These are phyloP conservation scores for Machimus atricapillus DNA, from an alignment of 2,888 invertebrate species.

Conservation along the genomic window DNA sequence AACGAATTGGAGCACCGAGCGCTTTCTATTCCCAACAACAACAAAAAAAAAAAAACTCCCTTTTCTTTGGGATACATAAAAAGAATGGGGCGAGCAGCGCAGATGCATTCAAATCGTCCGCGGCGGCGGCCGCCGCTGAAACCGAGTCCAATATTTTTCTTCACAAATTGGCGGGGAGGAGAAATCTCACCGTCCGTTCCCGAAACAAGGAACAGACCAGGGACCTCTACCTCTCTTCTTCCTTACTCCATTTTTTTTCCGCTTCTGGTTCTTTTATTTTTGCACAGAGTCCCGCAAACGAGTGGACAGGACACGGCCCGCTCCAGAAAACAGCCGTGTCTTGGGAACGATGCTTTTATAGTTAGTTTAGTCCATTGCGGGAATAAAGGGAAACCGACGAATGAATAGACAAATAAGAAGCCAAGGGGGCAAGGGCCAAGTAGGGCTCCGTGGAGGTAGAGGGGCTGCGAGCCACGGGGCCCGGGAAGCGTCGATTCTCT, in stretches of 20 bases:
- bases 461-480: not conserved
- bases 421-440: not conserved
- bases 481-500: not conserved
- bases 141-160: not conserved
- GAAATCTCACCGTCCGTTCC: not conserved
- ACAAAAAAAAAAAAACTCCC: too few relatives aligned
- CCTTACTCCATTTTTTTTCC: not conserved
- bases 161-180: not conserved
- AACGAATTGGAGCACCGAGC: constrained; percentile 13
- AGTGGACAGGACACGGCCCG: not conserved
- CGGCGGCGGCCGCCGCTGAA: not conserved
- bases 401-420: not conserved
- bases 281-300: not conserved
- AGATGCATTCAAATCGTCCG: constrained; percentile 33
- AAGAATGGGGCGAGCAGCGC: constrained; percentile 38
- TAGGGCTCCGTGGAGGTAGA: not conserved
- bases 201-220: not conserved
- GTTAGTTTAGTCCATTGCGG: not conserved
- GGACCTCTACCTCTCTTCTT: not conserved
- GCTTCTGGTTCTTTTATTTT: not conserved
- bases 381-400: not conserved
- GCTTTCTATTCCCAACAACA: constrained; percentile 22
- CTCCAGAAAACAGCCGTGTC: not conserved
- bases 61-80: not conserved
- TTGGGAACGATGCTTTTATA: not conserved